These are phyloP conservation scores for Perca schrenkii DNA, from an alignment of 2,113 vertebrate genomes.

Conservation along the genomic window DNA sequence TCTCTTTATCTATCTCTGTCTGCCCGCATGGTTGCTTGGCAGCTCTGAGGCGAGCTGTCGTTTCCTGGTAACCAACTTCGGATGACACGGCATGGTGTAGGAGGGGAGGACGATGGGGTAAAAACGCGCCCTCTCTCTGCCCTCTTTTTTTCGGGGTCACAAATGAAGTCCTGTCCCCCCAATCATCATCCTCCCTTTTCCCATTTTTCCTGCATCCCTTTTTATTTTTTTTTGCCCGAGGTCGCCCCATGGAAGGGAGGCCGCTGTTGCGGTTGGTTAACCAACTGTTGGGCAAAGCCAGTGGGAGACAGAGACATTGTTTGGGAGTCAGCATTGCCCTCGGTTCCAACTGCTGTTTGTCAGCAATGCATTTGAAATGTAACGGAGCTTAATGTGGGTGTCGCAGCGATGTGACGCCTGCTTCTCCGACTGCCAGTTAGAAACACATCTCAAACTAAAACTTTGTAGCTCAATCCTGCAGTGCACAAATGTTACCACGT, in stretches of 20 bases:
- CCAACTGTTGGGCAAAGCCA: constrained; percentile 40
- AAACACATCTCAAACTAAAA: neutral
- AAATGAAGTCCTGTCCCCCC: constrained; percentile 18
- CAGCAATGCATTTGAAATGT: constrained; percentile 24
- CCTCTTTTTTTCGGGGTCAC: constrained; percentile 53
- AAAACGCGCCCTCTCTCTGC: constrained; percentile 17
- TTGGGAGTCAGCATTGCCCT: constrained; percentile 37
- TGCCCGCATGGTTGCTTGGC: constrained; percentile 41
- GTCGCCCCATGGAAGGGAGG: neutral
- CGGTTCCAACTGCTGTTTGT: constrained; percentile 15
- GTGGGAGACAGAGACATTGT: constrained; percentile 57
- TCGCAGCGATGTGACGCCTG: constrained; percentile 17
- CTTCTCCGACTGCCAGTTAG: constrained; percentile 1
- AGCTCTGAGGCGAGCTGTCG: constrained; percentile 62
- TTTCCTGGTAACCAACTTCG: constrained; percentile 39
- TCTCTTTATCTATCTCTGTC: constrained; percentile 32
- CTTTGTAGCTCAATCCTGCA: neutral
- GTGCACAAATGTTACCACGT: neutral
- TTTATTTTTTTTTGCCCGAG: constrained; percentile 4
- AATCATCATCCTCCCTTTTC: constrained; percentile 9
- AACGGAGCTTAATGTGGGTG: constrained; percentile 43
- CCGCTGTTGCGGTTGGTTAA: neutral
- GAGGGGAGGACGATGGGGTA: constrained; percentile 11
- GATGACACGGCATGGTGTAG: constrained; percentile 41
- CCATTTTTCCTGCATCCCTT: neutral